Evolutionary conservation across 2,113 vertebrate species (phyloP).

Genomic region (Burhinus bistriatus): DNA sequence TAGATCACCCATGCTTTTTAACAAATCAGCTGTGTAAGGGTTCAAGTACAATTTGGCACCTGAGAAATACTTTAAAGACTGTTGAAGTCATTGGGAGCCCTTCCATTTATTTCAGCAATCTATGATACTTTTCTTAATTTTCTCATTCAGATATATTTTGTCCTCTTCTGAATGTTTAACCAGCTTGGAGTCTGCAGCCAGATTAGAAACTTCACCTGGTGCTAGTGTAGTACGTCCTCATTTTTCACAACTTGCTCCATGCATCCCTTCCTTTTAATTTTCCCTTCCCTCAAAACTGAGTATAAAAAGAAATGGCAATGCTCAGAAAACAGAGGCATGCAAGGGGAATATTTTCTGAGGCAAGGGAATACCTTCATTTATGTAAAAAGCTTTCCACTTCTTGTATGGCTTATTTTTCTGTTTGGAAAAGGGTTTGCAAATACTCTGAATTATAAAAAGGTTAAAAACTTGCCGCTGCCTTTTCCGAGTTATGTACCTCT

Average conservation of each 20-base stretch:
- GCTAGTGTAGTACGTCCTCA: background rate
- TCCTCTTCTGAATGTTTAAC: background rate
- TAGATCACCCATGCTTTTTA: background rate
- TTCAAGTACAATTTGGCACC: background rate
- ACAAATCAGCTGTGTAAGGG: accelerated
- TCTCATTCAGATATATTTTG: background rate
- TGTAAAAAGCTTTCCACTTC: background rate
- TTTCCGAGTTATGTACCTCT: background rate
- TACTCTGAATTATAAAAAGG: background rate
- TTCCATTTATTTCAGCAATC: background rate
- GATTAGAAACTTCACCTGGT: background rate
- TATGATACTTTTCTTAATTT: background rate
- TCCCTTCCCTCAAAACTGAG: background rate
- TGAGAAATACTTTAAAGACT: background rate
- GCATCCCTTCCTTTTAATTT: background rate
- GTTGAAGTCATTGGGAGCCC: background rate
- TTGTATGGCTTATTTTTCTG: background rate
- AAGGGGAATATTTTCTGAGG: background rate
- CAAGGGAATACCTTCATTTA: background rate
- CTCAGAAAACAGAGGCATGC: background rate
- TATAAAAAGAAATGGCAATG: background rate
- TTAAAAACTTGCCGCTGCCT: background rate
- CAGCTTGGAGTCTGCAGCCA: background rate
- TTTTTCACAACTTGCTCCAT: background rate
- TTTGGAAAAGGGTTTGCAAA: background rate